Evolutionary conservation across 2,888 invertebrate genomes (phyloP).

Genomic region (Eilema caniola): DNA sequence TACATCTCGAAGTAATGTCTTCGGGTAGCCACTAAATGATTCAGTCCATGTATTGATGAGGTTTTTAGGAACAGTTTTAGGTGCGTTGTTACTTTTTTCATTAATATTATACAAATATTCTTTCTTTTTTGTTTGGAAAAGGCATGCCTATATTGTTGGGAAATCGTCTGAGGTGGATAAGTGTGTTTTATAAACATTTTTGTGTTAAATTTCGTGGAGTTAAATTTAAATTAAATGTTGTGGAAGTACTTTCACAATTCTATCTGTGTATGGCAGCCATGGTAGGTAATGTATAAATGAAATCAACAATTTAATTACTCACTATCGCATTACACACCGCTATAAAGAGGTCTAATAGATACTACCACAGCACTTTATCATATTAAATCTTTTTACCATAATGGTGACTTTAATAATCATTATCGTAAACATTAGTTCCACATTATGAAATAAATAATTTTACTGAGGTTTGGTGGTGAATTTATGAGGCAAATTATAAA

Average conservation of each 20-base stretch:
- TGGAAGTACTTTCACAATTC: neutral
- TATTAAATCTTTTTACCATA: neutral
- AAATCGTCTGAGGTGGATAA: neutral
- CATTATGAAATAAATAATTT: no score
- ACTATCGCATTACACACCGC: neutral
- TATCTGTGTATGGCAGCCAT: no score
- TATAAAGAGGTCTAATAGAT: neutral
- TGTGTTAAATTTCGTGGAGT: neutral
- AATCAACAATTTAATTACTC: neutral
- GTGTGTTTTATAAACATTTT: neutral
- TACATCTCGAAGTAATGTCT: conserved; percentile 83
- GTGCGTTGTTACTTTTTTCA: conserved; percentile 61
- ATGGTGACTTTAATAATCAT: no score
- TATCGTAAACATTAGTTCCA: no score
- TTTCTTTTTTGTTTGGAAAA: conserved; percentile 14
- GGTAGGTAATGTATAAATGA: neutral
- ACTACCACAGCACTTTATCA: neutral
- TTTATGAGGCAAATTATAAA: no score
- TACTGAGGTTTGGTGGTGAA: no score
- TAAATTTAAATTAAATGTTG: neutral
- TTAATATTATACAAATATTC: conserved; percentile 30
- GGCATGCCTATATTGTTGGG: neutral
- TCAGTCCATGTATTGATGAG: conserved; percentile 85
- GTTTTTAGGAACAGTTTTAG: conserved; percentile 77
- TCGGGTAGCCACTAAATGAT: conserved; percentile 77